Evolutionary conservation across 2,888 invertebrate genomes (phyloP).

Genomic region (Drosophila fungiperda): DNA sequence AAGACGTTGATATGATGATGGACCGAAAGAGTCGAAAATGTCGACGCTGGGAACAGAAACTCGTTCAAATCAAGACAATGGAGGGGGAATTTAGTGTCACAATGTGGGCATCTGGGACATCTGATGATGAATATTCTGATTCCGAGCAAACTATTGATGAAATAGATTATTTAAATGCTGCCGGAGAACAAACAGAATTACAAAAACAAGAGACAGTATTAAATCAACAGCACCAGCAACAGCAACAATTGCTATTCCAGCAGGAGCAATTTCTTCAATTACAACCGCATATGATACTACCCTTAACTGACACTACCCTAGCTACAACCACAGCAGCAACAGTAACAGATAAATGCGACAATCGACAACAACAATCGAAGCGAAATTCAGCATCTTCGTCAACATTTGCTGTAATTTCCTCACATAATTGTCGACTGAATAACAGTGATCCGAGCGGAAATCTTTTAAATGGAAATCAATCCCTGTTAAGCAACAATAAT

Average conservation of each 20-base stretch:
- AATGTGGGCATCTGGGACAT: conserved; percentile 97
- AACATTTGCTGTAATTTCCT: conserved; percentile 8
- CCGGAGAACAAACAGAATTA: conserved; percentile 11
- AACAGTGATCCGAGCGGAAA: conserved; percentile 12
- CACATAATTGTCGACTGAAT: conserved; percentile 21
- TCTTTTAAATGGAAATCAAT: conserved; percentile 20
- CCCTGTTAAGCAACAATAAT: conserved; percentile 26
- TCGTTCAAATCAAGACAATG: conserved; percentile 98
- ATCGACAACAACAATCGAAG: conserved; percentile 19
- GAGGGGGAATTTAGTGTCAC: conserved; percentile 99
- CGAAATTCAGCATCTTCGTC: conserved; percentile 8
- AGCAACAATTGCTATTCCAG: conserved; percentile 61
- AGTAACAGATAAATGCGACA: neutral
- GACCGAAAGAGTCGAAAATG: conserved; percentile 85
- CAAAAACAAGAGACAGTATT: conserved; percentile 39
- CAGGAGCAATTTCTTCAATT: conserved; percentile 52
- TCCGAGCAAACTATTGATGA: conserved; percentile 94
- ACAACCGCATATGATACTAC: conserved; percentile 39
- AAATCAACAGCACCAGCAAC: conserved; percentile 41
- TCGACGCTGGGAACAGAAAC: conserved; percentile 98
- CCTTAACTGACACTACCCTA: conserved; percentile 11
- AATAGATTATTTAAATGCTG: conserved; percentile 39
- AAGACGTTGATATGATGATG: conserved; percentile 6
- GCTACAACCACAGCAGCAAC: conserved; percentile 5
- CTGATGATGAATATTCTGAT: conserved; percentile 95